These are phyloP conservation scores for Agelaius tricolor DNA, from an alignment of 2,113 vertebrate species.

Conservation along the genomic window DNA sequence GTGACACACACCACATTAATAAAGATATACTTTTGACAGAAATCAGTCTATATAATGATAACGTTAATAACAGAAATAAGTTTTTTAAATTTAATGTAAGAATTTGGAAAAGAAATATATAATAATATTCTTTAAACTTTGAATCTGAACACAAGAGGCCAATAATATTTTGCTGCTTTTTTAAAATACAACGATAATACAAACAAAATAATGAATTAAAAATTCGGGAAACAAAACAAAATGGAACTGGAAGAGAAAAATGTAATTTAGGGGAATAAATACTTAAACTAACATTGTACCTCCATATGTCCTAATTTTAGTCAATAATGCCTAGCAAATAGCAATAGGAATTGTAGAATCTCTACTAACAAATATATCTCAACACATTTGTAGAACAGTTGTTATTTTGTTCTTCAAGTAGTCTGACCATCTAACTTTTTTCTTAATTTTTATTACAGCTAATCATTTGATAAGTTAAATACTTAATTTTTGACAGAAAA, in stretches of 20 bases:
- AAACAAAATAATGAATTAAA: background rate
- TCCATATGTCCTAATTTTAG: background rate
- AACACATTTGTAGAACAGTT: background rate
- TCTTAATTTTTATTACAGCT: background rate
- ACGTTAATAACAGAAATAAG: background rate
- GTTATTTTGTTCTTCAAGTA: background rate
- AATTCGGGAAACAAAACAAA: background rate
- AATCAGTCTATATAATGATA: background rate
- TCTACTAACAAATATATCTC: background rate
- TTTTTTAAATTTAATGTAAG: background rate
- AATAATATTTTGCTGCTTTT: background rate
- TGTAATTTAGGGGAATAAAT: background rate
- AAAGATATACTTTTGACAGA: background rate
- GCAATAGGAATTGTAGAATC: background rate
- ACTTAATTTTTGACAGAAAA: background rate
- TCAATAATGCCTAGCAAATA: background rate
- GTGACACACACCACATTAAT: fast-evolving
- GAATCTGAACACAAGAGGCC: background rate
- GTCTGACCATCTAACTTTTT: background rate
- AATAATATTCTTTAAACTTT: background rate
- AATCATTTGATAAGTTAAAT: background rate
- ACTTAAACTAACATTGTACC: background rate
- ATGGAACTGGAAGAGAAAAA: background rate
- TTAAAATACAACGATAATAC: fast-evolving
- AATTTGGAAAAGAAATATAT: background rate